phyloP scores from a whole-genome alignment of 30 jellyfish, hydroid and myxozoan genomes.

The Phacellophora camtschatica region DNA sequence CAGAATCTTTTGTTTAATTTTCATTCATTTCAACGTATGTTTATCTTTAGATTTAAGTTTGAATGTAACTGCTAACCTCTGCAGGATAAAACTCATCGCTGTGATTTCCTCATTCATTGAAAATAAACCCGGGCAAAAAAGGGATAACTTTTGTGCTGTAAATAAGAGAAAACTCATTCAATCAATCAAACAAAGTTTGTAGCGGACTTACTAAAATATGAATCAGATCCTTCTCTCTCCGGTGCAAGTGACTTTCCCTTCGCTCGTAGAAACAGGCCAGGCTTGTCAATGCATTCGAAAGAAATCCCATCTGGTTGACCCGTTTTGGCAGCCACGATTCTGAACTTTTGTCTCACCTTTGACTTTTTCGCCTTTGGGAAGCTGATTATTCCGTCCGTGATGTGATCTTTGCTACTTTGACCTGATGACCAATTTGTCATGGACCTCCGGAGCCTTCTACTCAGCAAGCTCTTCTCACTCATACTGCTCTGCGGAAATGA shows the following conservation, averaged over 20 bases:
- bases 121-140: too few relatives aligned
- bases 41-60: too few relatives aligned
- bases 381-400: slow-evolving; percentile 52
- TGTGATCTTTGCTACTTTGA: slow-evolving; percentile 42
- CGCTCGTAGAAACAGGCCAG: slow-evolving; percentile 75
- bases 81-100: too few relatives aligned
- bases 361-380: slow-evolving; percentile 73
- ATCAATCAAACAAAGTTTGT: not conserved
- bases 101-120: too few relatives aligned
- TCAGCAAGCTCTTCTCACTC: slow-evolving; percentile 53
- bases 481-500: slow-evolving; percentile 55
- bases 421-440: slow-evolving; percentile 61
- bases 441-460: slow-evolving; percentile 47
- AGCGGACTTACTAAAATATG: slow-evolving; percentile 81
- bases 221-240: slow-evolving; percentile 84
- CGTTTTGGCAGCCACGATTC: slow-evolving; percentile 83
- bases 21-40: too few relatives aligned
- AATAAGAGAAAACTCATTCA: too few relatives aligned
- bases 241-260: slow-evolving; percentile 75
- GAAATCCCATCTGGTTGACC: slow-evolving; percentile 94
- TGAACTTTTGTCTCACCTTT: slow-evolving; percentile 63
- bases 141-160: too few relatives aligned
- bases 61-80: too few relatives aligned
- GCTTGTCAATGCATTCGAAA: slow-evolving; percentile 86
- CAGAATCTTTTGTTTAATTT: too few relatives aligned